phyloP scores from a whole-genome alignment of 2,888 invertebrate genomes.

The Asteroscopus sphinx region DNA sequence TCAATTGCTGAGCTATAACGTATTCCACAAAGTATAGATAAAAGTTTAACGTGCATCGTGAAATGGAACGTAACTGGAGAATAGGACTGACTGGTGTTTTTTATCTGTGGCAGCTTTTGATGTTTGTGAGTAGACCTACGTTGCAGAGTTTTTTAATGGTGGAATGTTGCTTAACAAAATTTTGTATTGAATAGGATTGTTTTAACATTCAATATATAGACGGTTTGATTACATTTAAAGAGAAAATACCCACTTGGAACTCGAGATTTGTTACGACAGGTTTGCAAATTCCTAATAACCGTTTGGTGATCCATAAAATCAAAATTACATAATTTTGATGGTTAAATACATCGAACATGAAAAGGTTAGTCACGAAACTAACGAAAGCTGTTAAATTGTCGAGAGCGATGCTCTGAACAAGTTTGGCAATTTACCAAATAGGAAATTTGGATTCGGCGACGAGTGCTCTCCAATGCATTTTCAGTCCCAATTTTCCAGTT shows the following conservation, averaged over 20 bases:
- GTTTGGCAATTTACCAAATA: slow-evolving; percentile 66
- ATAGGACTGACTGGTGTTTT: slow-evolving; percentile 16
- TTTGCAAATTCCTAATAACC: no score
- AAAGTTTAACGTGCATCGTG: slow-evolving; percentile 41
- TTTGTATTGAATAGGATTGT: no score
- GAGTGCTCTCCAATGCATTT: slow-evolving; percentile 61
- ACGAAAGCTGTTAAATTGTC: slow-evolving; percentile 28
- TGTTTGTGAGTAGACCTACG: slow-evolving; percentile 12
- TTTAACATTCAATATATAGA: no score
- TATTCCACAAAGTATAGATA: slow-evolving; percentile 42
- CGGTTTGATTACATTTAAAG: background rate
- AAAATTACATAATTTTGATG: slow-evolving; percentile 7
- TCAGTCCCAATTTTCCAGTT: slow-evolving; percentile 67
- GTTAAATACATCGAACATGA: slow-evolving; percentile 18
- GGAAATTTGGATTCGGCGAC: slow-evolving; percentile 57
- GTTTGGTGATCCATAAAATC: background rate
- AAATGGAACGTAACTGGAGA: slow-evolving; percentile 35
- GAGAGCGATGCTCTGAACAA: slow-evolving; percentile 33
- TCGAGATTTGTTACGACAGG: no score
- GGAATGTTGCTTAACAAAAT: no score
- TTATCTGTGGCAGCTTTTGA: slow-evolving; percentile 12
- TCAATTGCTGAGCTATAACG: slow-evolving; percentile 37
- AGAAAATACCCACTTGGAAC: background rate
- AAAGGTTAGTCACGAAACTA: slow-evolving; percentile 30
- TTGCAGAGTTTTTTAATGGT: no score